Evolutionary conservation across 2,797 vertebrate genomes (phyloP).

Genomic region (Eidolon dupreanum): DNA sequence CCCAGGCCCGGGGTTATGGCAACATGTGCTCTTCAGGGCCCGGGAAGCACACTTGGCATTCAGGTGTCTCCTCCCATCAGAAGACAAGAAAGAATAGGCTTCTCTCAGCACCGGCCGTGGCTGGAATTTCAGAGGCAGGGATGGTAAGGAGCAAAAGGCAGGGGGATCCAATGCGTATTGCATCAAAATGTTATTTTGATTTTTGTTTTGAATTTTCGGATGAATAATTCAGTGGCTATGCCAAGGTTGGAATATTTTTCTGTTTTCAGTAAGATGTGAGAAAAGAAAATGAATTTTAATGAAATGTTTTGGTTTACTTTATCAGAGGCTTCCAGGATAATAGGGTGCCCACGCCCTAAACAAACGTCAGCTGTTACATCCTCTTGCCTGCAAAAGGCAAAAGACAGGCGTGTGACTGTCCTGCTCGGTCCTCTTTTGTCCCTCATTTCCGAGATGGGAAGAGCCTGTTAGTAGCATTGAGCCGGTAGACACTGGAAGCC

Average conservation of each 20-base stretch:
- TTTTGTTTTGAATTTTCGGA: conserved; percentile 72
- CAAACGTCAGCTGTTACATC: conserved; percentile 56
- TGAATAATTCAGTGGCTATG: conserved; percentile 80
- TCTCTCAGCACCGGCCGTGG: not conserved
- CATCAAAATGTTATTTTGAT: conserved; percentile 29
- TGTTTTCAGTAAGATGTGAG: conserved; percentile 80
- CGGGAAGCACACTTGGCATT: not conserved
- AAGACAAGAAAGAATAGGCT: fast-evolving
- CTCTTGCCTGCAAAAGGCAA: conserved; percentile 32
- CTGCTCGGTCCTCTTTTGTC: not conserved
- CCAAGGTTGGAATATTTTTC: conserved; percentile 81
- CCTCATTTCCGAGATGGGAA: not conserved
- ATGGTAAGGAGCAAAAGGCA: not conserved
- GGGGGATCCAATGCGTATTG: fast-evolving
- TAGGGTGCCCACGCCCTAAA: conserved; percentile 67
- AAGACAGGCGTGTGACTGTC: not conserved
- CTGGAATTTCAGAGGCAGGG: not conserved
- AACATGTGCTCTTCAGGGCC: fast-evolving
- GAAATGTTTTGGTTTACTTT: conserved; percentile 81
- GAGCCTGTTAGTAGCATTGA: not conserved
- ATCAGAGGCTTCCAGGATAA: conserved; percentile 63
- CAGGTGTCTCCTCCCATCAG: not conserved
- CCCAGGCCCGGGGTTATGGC: not conserved
- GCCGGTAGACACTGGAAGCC: not conserved
- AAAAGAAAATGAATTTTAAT: conserved; percentile 80